Conservation (phyloP, 2,888 invertebrate genomes). For the Tetranychus piercei region DNA sequence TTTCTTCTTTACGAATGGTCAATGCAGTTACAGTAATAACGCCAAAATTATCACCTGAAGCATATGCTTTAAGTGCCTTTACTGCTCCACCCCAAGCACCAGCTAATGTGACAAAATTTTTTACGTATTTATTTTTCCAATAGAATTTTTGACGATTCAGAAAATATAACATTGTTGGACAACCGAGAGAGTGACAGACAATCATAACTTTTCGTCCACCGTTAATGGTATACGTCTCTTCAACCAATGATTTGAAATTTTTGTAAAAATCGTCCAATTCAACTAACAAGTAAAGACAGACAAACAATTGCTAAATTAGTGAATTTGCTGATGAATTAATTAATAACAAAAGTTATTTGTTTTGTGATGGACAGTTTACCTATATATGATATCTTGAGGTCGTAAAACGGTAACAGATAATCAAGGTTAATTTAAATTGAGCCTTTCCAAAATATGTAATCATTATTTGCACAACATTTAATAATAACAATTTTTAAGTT, state of each 20-base stretch:
- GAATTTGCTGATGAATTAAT: no score
- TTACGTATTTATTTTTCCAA: conserved; percentile 83
- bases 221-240: conserved; percentile 61
- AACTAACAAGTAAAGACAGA: conserved; percentile 40
- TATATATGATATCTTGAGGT: no score
- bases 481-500: no score
- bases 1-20: conserved; percentile 41
- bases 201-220: conserved; percentile 57
- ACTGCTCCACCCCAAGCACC: conserved; percentile 91
- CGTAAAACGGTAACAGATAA: no score
- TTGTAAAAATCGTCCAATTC: conserved; percentile 62
- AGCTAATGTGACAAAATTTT: conserved; percentile 59
- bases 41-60: conserved; percentile 83
- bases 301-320: conserved; percentile 21
- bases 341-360: no score
- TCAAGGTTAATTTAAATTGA: no score
- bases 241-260: conserved; percentile 56
- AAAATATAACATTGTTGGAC: conserved; percentile 66
- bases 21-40: conserved; percentile 62
- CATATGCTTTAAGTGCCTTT: conserved; percentile 73
- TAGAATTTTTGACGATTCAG: conserved; percentile 53
- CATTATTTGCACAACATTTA: no score
- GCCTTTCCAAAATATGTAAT: no score
- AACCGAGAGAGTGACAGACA: conserved; percentile 91
- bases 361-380: no score